These are phyloP conservation scores for Eurypyga helias DNA, from an alignment of 2,113 vertebrate genomes.

Conservation along the genomic window DNA sequence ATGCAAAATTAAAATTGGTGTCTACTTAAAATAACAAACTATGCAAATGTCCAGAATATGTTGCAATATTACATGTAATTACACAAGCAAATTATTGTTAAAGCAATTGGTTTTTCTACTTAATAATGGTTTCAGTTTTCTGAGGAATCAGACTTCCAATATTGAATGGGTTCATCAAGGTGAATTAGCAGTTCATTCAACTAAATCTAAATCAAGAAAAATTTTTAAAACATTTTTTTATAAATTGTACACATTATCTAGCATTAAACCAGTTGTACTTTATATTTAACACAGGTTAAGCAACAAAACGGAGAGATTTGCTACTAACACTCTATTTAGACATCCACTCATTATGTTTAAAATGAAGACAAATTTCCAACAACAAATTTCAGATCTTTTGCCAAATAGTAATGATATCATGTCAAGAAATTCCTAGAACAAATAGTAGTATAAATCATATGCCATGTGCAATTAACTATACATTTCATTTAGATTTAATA, in stretches of 20 bases:
- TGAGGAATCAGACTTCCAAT: neutral
- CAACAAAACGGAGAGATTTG: neutral
- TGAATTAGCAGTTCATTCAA: neutral
- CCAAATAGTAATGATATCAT: neutral
- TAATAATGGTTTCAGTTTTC: neutral
- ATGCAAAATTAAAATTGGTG: neutral
- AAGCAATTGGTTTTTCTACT: neutral
- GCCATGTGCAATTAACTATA: neutral
- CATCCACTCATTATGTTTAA: neutral
- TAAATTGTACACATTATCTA: neutral
- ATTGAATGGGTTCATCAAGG: neutral
- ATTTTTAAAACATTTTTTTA: neutral
- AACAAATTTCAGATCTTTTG: neutral
- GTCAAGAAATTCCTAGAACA: neutral
- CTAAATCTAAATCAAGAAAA: neutral
- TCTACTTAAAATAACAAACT: neutral
- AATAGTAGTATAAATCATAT: neutral
- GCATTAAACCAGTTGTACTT: neutral
- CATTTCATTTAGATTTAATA: slow-evolving; percentile 42
- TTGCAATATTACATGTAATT: neutral
- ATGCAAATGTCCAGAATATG: neutral
- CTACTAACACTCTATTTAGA: neutral
- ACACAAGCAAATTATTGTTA: neutral
- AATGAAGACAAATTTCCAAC: neutral
- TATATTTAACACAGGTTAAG: neutral